These are phyloP conservation scores for Tenthredo distinguenda DNA, from an alignment of 2,888 invertebrate genomes.

Conservation along the genomic window DNA sequence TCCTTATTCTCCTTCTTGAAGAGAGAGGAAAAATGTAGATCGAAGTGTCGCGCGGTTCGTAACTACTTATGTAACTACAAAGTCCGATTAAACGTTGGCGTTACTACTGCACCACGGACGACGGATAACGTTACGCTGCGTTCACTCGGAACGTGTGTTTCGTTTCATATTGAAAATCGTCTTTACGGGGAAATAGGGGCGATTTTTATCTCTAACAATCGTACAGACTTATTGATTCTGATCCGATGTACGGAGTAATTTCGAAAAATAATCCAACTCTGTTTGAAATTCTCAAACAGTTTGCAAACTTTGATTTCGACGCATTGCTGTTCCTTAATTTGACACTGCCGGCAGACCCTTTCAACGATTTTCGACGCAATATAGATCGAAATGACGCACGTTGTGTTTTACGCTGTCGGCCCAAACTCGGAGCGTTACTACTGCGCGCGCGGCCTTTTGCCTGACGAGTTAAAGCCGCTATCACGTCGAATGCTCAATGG, in stretches of 20 bases:
- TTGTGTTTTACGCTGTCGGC: background rate
- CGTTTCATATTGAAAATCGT: background rate
- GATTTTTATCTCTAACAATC: background rate
- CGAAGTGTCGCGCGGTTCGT: background rate
- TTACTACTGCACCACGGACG: slow-evolving; percentile 41
- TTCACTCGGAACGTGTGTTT: background rate
- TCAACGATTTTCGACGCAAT: background rate
- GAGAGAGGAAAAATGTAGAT: background rate
- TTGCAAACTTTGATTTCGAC: background rate
- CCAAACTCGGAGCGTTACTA: background rate
- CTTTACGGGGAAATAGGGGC: background rate
- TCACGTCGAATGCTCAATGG: background rate
- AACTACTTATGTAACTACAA: background rate
- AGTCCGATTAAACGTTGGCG: slow-evolving; percentile 36
- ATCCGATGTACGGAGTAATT: background rate
- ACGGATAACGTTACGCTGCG: background rate
- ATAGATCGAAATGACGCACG: background rate
- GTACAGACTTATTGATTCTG: background rate
- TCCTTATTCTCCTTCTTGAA: background rate
- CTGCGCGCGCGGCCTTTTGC: background rate
- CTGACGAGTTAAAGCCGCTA: background rate
- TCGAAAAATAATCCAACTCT: background rate
- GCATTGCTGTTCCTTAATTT: background rate
- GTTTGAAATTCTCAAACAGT: background rate
- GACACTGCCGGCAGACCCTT: background rate